Base-by-base conservation (phyloP, 2,888 invertebrate genomes). In the Sipha maydis region DNA sequence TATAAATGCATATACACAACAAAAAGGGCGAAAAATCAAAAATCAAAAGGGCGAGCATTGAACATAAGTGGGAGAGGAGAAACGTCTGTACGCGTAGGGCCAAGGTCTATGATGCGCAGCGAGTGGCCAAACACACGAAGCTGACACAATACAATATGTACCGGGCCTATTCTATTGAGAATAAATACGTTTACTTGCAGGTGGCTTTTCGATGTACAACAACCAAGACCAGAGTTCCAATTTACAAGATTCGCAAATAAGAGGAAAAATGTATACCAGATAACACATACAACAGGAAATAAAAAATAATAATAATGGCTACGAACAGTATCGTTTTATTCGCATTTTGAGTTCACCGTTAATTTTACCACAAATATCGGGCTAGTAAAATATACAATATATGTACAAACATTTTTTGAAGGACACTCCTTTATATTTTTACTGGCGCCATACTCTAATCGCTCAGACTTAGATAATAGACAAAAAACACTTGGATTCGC, bases 391-490 rank as follows among this genome's bases (percentile, higher is more conserved):
- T 34, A 85, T 14, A 34, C 31, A 34, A n/a, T 34, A 84, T 67
- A 19, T 31, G 41, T 76, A 61, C 61, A 28, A 61, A 61, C 61
- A 28, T 85, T 67, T 76, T 61, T 34, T 79, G 78, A 79, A 85
- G 69, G 78, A 85, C 76, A 21, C n/a, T 21, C 3, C 41, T 67
- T 77, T 67, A 31, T 76, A 76, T 84, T 85, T 83, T 78, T 21
- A 69, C 78, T 79, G 85, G 85, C 85, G 78, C 78, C 85, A 85
- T 4, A 38, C 54, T 79, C 21, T 85, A 85, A 85, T 85, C 85
- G 48, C 78, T 4, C 21, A 79, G 85, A 79, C 78, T 71, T 79
- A 78, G 78, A 85, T 78, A 85, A 78, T 31, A 85, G 28, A 38
- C 75, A 34, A 69, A 84, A 61, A 76, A 61, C 84, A 77, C 76